Percentiles rank a stretch among this genome's conserved stretches.
Conservation (phyloP, 2,113 vertebrate genomes). For the Gavialis gangeticus region DNA sequence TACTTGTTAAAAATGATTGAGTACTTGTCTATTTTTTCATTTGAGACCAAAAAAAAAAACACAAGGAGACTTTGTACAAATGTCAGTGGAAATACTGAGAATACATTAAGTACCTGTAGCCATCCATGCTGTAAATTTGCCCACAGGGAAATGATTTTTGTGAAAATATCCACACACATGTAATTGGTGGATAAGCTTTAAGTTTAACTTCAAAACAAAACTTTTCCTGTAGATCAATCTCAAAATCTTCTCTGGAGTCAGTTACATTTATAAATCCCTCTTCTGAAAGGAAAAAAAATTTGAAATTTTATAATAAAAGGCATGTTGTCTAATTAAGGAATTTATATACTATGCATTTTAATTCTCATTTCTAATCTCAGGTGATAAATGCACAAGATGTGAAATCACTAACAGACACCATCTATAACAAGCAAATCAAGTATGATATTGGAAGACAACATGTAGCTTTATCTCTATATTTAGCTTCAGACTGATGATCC, state of each 20-base stretch:
- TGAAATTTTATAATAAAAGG: background rate
- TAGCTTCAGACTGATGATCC: background rate
- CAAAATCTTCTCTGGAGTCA: conserved; percentile 74
- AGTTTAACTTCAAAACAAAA: conserved; percentile 86
- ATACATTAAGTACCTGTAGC: conserved; percentile 72
- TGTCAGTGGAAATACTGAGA: background rate
- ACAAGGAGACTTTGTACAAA: background rate
- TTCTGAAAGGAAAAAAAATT: conserved; percentile 74
- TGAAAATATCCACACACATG: conserved; percentile 86
- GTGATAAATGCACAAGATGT: background rate
- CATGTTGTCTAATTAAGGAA: background rate
- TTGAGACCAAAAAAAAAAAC: background rate
- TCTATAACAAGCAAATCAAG: background rate
- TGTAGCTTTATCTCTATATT: background rate
- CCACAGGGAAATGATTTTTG: conserved; percentile 75
- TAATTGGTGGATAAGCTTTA: conserved; percentile 84
- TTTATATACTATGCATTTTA: background rate
- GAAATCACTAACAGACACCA: background rate
- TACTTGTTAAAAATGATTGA: background rate
- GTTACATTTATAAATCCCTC: conserved; percentile 85
- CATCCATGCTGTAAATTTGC: conserved; percentile 67
- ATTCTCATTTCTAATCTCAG: background rate
- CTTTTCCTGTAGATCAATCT: conserved; percentile 68
- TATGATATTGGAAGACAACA: background rate
- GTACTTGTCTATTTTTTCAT: background rate